These are phyloP conservation scores for Odontesthes bonariensis DNA, from an alignment of 2,113 vertebrate genomes.

Conservation along the genomic window DNA sequence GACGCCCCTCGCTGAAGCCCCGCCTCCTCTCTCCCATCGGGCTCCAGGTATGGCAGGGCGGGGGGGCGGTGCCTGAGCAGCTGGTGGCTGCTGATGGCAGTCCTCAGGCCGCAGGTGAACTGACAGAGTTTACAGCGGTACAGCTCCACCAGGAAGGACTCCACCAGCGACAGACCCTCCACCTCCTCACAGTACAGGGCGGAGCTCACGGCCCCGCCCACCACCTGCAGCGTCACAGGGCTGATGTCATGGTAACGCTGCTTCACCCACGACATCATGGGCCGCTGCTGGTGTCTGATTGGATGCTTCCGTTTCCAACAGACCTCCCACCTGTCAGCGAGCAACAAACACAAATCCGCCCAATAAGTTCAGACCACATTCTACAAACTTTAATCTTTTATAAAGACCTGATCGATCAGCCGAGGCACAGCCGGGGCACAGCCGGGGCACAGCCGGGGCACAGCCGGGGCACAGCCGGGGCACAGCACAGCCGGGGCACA, in stretches of 20 bases:
- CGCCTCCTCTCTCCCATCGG: background rate
- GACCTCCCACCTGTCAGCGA: no score
- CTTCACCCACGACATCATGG: conserved; percentile 32
- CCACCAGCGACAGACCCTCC: conserved; percentile 72
- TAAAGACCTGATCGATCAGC: no score
- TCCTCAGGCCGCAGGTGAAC: conserved; percentile 74
- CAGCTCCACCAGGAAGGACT: conserved; percentile 78
- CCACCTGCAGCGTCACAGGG: conserved; percentile 43
- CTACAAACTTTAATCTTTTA: no score
- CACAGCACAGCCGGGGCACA: no score
- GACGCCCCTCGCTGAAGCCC: conserved; percentile 30
- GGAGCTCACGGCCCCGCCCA: conserved; percentile 51
- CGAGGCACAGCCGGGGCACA: no score
- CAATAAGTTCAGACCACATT: no score
- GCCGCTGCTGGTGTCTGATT: background rate
- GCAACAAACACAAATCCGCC: no score
- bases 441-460: no score
- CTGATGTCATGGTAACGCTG: conserved; percentile 59
- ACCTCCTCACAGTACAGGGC: conserved; percentile 61
- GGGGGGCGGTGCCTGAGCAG: conserved; percentile 24
- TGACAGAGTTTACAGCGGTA: conserved; percentile 75
- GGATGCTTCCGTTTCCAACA: background rate
- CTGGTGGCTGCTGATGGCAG: conserved; percentile 66
- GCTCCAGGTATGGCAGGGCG: background rate
- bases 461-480: no score